phyloP scores from a whole-genome alignment of 2,888 invertebrate genomes.

The Stratiomys singularior region DNA sequence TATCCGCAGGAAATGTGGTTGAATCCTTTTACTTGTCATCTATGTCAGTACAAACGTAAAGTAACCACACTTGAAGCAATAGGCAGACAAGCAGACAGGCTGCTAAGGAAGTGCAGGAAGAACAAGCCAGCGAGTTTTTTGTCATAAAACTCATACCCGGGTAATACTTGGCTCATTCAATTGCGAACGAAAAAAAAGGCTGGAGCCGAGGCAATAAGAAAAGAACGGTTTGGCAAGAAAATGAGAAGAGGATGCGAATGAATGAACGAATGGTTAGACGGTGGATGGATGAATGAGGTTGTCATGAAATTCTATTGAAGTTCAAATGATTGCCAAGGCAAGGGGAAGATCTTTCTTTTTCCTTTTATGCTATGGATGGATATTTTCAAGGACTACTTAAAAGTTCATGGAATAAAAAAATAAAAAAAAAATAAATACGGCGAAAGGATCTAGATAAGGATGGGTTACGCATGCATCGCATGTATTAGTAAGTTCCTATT shows the following conservation, averaged over 20 bases:
- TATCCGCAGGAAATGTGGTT: constrained; percentile 21
- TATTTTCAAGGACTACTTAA: constrained; percentile 1
- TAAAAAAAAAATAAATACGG: background rate
- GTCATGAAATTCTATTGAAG: constrained; percentile 19
- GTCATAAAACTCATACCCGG: background rate
- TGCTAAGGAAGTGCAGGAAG: background rate
- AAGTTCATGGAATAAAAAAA: too few relatives aligned
- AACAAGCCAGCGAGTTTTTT: background rate
- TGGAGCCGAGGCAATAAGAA: too few relatives aligned
- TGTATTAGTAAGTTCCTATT: background rate
- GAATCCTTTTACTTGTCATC: background rate
- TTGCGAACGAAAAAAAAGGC: background rate
- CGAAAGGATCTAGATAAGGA: background rate
- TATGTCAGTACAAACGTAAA: background rate
- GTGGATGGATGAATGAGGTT: background rate
- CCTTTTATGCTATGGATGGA: background rate
- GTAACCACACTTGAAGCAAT: constrained; percentile 4
- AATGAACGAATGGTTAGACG: background rate
- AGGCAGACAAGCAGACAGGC: background rate
- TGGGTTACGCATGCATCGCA: constrained; percentile 3
- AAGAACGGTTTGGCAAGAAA: background rate
- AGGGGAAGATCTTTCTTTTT: constrained; percentile 5
- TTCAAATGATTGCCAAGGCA: constrained; percentile 24
- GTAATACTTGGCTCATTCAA: background rate
- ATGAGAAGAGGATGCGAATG: background rate